Evolutionary conservation across 2,797 vertebrate species (phyloP), one percentile per base, ranked within the genome.

Genomic region (Xenentodon cancila): DNA sequence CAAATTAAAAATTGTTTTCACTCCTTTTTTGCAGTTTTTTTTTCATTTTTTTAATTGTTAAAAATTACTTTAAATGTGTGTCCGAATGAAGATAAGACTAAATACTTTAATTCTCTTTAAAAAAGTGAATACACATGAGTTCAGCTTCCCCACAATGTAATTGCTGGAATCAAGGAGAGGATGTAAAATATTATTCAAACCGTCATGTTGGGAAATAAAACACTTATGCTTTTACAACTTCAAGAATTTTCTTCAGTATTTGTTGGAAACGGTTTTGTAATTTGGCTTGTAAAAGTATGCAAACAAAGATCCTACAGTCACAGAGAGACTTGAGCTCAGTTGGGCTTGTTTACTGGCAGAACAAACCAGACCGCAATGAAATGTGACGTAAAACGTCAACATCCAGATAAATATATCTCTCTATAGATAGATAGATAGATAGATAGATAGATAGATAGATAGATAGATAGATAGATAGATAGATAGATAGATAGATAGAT

Each of bases 121-220:
- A 27, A 65, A 47, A 44, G 56, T 22, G 59, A 57, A 61, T 15
- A 44, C 15, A 53, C 3, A 20, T 54, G 42, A 55, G 20, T 34
- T 46, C 0, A 4, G 9, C 56, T 21, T 12, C 30, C 18, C 12
- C 37, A 57, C 48, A 55, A 54, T 73, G 46, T 22, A 56, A 53
- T 57, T 62, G 37, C 53, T 64, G 59, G 40, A 46, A 52, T 25
- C 45, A 20, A 21, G 19, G 17, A 42, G 19, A 53, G 5, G 47
- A 25, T 7, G 50, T 67, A 46, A 73, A 65, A 63, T 25, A 40
- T 54, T 20, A 48, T 64, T 64, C 52, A 61, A 43, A 34, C 13
- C 30, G 34, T 69, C 9, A 32, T 37, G 52, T 70, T 53, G 30
- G 50, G 53, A 54, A 55, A 59, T 61, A 58, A 61, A 76, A 59